A percentile compares a stretch with the other conserved stretches of the same genome.
phyloP scores from a whole-genome alignment of 2,113 vertebrate species.

The Cololabis saira region DNA sequence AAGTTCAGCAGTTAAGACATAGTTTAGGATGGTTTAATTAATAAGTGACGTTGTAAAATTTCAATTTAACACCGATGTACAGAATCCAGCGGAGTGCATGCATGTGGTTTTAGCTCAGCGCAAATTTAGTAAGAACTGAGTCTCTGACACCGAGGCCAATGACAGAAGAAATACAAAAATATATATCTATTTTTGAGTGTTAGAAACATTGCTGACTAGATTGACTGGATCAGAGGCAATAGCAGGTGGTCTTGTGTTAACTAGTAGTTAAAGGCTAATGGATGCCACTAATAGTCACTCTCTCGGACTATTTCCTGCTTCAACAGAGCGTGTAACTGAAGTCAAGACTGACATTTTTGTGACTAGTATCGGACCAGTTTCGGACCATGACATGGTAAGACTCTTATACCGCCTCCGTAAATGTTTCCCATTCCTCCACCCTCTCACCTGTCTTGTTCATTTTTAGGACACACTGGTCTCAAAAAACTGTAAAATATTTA shows the following conservation, averaged over 20 bases:
- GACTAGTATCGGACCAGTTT: conserved; percentile 98
- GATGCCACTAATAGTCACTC: conserved; percentile 84
- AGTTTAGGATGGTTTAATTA: conserved; percentile 60
- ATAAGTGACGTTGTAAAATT: conserved; percentile 59
- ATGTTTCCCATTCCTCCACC: conserved; percentile 58
- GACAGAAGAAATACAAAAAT: conserved; percentile 33
- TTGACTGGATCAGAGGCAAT: conserved; percentile 77
- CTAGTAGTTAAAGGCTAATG: conserved; percentile 82
- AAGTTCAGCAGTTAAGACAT: conserved; percentile 41
- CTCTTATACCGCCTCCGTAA: conserved; percentile 59
- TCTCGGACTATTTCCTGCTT: conserved; percentile 92
- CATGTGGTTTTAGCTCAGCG: conserved; percentile 36
- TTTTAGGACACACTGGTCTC: conserved; percentile 12
- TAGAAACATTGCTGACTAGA: conserved; percentile 40
- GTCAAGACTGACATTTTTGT: conserved; percentile 99
- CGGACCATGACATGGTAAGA: conserved; percentile 99
- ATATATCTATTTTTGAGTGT: conserved; percentile 7
- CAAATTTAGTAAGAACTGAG: conserved; percentile 47
- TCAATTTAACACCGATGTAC: conserved; percentile 18
- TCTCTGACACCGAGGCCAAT: conserved; percentile 37
- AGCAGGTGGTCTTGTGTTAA: conserved; percentile 80
- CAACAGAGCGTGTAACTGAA: conserved; percentile 99
- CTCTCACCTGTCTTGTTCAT: conserved; percentile 11
- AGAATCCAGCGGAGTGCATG: too few species aligned
- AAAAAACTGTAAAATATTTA: conserved; percentile 36